Base-by-base conservation (phyloP, 2,113 vertebrate genomes). In the Chloropsis hardwickii region DNA sequence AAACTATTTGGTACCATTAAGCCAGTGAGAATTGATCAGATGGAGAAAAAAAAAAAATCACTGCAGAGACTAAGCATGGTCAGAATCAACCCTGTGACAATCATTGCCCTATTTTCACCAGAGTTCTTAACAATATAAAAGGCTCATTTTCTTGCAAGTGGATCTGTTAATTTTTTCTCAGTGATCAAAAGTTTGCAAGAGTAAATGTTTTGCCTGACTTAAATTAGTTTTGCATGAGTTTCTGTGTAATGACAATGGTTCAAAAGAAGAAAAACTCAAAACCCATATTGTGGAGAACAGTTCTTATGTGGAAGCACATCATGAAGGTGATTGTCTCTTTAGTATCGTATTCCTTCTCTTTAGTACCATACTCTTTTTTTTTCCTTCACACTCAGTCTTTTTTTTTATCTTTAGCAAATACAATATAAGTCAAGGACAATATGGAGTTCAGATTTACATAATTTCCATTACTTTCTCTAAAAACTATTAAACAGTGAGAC, bases 391-490 rank as follows among this genome's bases (percentile, higher is more conserved):
- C 73, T 37, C 61, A 20, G 12, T 40, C 18, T n/a, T 76, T 96
- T 62, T 60, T 79, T 60, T 60, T 9, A 86, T 48, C 73, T 71
- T 88, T 90, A 88, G 40, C 42, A 90, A 92, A 73, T 65, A 48
- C 71, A 94, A 82, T 39, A 11, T 37, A 57, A 66, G 33, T 39
- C 50, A 71, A 93, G 67, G 96, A 84, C 25, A 77, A 94, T 42
- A 27, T 11, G 58, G 33, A 77, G 83, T 92, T 95, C 80, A 92
- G 81, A 93, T 94, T 94, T 93, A 70, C 45, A 42, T 84, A 87
- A 76, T 96, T 96, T 90, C 71, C 61, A 66, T 72, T 94, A 23
- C 22, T 57, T 93, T 85, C 50, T 62, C 67, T 94, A 94, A 94
- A 66, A 96, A 40, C 67, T 83, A 11, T 77, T 94, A 16, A 95